Percentiles rank a stretch among this genome's conserved stretches.
phyloP scores from a whole-genome alignment of 2,797 vertebrate genomes.

The Psittacula echo region DNA sequence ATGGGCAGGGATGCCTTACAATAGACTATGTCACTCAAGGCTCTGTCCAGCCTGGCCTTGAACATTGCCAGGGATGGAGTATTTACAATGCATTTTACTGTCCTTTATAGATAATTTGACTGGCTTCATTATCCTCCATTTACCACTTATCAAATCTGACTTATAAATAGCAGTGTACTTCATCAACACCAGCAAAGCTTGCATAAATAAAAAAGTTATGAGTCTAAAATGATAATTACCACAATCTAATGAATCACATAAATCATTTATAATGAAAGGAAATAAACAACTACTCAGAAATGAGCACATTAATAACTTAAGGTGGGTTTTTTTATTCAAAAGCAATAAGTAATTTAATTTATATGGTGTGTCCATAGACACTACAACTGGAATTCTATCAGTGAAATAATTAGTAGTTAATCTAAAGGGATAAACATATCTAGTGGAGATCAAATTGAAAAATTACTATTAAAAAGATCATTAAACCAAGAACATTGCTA shows the following conservation, averaged over 20 bases:
- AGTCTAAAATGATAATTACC: slow-evolving; percentile 79
- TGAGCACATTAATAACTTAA: slow-evolving; percentile 73
- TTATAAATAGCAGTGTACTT: slow-evolving; percentile 45
- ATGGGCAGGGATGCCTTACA: too few species aligned
- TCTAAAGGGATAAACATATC: slow-evolving; percentile 66
- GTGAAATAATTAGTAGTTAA: slow-evolving; percentile 75
- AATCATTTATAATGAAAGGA: slow-evolving; percentile 79
- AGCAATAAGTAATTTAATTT: slow-evolving; percentile 73
- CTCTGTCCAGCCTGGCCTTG: too few species aligned
- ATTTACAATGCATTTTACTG: background rate
- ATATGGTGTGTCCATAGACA: slow-evolving; percentile 60
- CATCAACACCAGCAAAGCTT: slow-evolving; percentile 59
- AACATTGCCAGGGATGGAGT: too few species aligned
- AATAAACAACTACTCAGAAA: slow-evolving; percentile 73
- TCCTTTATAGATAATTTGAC: slow-evolving; percentile 55
- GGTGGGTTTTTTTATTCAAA: background rate
- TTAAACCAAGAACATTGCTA: slow-evolving; percentile 50
- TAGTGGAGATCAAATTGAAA: slow-evolving; percentile 57
- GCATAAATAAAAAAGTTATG: slow-evolving; percentile 68
- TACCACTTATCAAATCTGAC: slow-evolving; percentile 49
- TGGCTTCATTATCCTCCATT: slow-evolving; percentile 56
- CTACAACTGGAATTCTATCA: slow-evolving; percentile 64
- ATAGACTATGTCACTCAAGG: too few species aligned
- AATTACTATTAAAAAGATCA: slow-evolving; percentile 62
- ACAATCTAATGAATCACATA: slow-evolving; percentile 80